A percentile compares a stretch with the other conserved stretches of the same genome.
These are phyloP conservation scores for Chymomyza amoena DNA, from an alignment of 2,888 invertebrate species.

Conservation along the genomic window DNA sequence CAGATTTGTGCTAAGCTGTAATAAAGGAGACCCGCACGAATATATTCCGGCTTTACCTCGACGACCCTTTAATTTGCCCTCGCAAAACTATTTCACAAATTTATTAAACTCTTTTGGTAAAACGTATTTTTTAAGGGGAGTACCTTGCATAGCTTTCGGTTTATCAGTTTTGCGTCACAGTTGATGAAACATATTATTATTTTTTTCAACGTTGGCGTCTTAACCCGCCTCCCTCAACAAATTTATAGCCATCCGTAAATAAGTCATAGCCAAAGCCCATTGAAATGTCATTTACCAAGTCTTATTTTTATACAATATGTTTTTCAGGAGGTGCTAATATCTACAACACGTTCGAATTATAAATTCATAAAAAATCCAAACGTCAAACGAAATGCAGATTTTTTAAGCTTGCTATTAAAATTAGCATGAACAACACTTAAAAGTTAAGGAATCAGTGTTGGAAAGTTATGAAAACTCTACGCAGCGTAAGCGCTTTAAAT, in stretches of 20 bases:
- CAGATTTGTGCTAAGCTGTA: too few relatives aligned
- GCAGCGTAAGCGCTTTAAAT: neutral
- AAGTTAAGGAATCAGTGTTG: neutral
- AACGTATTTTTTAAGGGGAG: slow-evolving; percentile 18
- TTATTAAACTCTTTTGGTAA: neutral
- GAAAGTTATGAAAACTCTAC: neutral
- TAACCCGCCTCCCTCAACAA: neutral
- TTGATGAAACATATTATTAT: slow-evolving; percentile 14
- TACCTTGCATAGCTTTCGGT: slow-evolving; percentile 10
- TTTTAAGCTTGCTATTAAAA: neutral
- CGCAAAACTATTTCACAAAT: neutral
- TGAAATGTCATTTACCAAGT: slow-evolving; percentile 5
- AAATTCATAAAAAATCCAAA: slow-evolving; percentile 34
- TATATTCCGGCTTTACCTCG: too few relatives aligned
- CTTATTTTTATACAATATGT: neutral
- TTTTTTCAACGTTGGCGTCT: neutral
- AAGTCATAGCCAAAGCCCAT: slow-evolving; percentile 5
- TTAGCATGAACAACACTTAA: neutral
- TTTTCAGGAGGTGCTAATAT: slow-evolving; percentile 32
- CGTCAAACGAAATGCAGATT: slow-evolving; percentile 6
- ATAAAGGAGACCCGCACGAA: too few relatives aligned
- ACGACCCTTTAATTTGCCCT: too few relatives aligned
- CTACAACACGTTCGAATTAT: slow-evolving; percentile 34
- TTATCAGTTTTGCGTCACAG: slow-evolving; percentile 12
- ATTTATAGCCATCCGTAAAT: slow-evolving; percentile 19